Percentiles rank a stretch among this genome's conserved stretches.
phyloP scores from a whole-genome alignment of 2,113 vertebrate genomes.

The Anarhynchus alexandrinus region DNA sequence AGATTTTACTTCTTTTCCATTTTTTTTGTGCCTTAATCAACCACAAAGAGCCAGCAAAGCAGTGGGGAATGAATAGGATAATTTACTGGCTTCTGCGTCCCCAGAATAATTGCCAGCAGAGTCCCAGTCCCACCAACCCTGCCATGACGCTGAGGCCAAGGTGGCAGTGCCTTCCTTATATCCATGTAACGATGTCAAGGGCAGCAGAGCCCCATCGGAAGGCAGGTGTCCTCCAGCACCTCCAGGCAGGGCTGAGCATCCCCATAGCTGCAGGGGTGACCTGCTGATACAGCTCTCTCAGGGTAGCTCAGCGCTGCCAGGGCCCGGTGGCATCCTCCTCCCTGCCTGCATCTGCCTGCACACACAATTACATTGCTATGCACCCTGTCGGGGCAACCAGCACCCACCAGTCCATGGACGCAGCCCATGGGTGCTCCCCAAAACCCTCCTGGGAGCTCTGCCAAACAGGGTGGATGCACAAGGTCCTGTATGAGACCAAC shows the following conservation, averaged over 20 bases:
- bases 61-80: neutral
- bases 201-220: neutral
- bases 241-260: neutral
- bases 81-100: neutral
- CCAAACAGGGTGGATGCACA: neutral
- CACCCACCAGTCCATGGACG: no score
- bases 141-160: neutral
- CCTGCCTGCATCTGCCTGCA: neutral
- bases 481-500: neutral
- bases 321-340: neutral
- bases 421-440: neutral
- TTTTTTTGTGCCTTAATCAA: neutral
- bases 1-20: neutral
- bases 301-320: neutral
- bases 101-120: neutral
- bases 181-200: neutral
- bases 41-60: neutral
- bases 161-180: neutral
- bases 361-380: neutral
- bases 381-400: neutral
- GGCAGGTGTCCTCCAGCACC: neutral
- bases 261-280: neutral
- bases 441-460: neutral
- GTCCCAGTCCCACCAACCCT: neutral
- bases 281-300: fast-evolving